These are phyloP conservation scores for Caenorhabditis panamensis DNA, from an alignment of 2,888 invertebrate species.

Conservation along the genomic window DNA sequence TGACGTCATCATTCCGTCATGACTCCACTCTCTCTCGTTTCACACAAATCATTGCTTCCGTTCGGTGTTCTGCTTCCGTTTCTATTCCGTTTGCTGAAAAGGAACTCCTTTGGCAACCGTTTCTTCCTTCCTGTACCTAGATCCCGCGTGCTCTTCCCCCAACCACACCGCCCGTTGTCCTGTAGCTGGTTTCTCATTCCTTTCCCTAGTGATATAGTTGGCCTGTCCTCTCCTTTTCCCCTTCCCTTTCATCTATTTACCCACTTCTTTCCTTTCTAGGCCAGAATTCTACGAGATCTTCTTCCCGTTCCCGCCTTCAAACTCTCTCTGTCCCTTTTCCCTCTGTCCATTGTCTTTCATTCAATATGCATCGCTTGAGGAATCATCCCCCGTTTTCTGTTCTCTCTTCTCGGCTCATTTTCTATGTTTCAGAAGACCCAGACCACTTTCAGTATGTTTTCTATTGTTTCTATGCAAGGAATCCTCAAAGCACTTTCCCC, in stretches of 20 bases:
- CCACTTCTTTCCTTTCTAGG: conserved; percentile 19
- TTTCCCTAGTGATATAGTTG: conserved; percentile 36
- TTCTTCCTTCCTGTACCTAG: not conserved
- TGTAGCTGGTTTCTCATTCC: conserved; percentile 44
- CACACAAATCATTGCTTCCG: conserved; percentile 26
- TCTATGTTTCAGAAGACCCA: conserved; percentile 58
- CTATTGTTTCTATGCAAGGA: not conserved
- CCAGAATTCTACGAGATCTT: conserved; percentile 24
- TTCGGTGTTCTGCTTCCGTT: conserved; percentile 12
- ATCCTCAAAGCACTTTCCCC: conserved; percentile 17
- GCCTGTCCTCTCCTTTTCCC: conserved; percentile 19
- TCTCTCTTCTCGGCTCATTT: conserved; percentile 32
- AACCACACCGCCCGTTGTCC: conserved; percentile 7
- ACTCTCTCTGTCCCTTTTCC: not conserved
- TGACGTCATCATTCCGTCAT: conserved; percentile 11
- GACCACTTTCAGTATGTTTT: conserved; percentile 25
- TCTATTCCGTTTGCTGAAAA: not conserved
- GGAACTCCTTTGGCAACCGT: not conserved
- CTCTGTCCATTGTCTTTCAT: conserved; percentile 29
- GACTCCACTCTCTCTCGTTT: not conserved
- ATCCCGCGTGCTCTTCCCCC: conserved; percentile 34
- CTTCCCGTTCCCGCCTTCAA: not conserved
- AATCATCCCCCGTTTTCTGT: conserved; percentile 7
- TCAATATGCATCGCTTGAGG: conserved; percentile 40
- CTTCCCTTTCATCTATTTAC: conserved; percentile 18